Evolutionary conservation across 2,797 vertebrate species (phyloP), one percentile per base, ranked within the genome.

Genomic region (Picus viridis): DNA sequence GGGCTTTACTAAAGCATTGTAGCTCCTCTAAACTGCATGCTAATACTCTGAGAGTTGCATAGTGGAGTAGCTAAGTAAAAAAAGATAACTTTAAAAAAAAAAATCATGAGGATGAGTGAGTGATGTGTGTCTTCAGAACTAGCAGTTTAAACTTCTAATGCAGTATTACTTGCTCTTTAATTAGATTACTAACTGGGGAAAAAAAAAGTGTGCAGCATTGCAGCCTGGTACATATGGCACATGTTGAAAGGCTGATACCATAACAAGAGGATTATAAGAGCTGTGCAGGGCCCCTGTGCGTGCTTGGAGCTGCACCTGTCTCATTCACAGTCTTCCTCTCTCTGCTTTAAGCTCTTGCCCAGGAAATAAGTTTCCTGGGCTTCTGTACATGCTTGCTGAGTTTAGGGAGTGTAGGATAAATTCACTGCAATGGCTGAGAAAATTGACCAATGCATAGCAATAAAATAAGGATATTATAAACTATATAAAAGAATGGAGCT

Each of bases 311-410:
- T 75, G 36, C 39, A 18, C 67, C 69, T 74, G 73, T 24, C 22
- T 88, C 70, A 15, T 85, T 81, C 45, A 41, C 58, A 83, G 63
- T 62, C 49, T 30, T 32, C 19, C 7, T 58, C 7, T 45, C 53
- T 51, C 9, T 65, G 57, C 64, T 62, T 3, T 19, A n/a, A 80
- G 67, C 39, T 72, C 2, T 49, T 76, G 27, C 56, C 58, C 29
- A 59, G 51, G 65, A 89, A 61, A 15, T 7, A 26, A 15, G 9
- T 71, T 85, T 92, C 34, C 30, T 62, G 30, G 72, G 43, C 45
- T 89, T 78, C 72, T 58, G 56, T 13, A 34, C 56, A 18, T 6
- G 9, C 24, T 32, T 0, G 0, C 39, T 7, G 34, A 45, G 22
- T 36, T 76, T 63, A 15, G 6, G 24, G 30, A 62, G 3, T 2